Evolutionary conservation across 2,888 invertebrate genomes (phyloP).

Genomic region (Phalera bucephala): DNA sequence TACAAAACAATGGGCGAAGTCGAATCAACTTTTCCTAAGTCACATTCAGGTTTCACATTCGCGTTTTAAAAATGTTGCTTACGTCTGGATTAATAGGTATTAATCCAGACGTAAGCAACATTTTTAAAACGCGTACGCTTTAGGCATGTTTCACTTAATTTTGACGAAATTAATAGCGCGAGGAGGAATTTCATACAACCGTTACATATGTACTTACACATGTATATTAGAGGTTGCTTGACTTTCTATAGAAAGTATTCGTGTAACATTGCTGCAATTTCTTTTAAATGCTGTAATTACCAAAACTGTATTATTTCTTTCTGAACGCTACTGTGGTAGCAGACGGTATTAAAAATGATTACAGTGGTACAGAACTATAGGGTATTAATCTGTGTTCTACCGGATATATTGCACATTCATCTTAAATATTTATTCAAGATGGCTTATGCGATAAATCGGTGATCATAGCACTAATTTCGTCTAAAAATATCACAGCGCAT

Average conservation of each 20-base stretch:
- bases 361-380: background rate
- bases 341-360: background rate
- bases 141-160: conserved; percentile 33
- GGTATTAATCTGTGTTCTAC: background rate
- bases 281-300: conserved; percentile 32
- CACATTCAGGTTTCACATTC: too few relatives aligned
- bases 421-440: too few relatives aligned
- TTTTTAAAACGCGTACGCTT: conserved; percentile 12
- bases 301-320: conserved; percentile 30
- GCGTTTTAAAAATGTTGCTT: background rate
- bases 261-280: conserved; percentile 31
- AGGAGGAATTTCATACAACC: conserved; percentile 27
- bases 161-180: conserved; percentile 32
- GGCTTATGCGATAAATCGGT: too few relatives aligned
- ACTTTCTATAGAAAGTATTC: conserved; percentile 41
- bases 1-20: too few relatives aligned
- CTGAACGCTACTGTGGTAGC: background rate
- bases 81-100: too few relatives aligned
- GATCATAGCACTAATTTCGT: too few relatives aligned
- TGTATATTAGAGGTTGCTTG: conserved; percentile 36
- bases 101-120: too few relatives aligned
- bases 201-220: conserved; percentile 28
- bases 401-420: too few relatives aligned
- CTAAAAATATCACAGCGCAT: too few relatives aligned
- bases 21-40: too few relatives aligned